These are phyloP conservation scores for Fistularia tabacaria DNA, from an alignment of 2,797 vertebrate species.

Conservation along the genomic window DNA sequence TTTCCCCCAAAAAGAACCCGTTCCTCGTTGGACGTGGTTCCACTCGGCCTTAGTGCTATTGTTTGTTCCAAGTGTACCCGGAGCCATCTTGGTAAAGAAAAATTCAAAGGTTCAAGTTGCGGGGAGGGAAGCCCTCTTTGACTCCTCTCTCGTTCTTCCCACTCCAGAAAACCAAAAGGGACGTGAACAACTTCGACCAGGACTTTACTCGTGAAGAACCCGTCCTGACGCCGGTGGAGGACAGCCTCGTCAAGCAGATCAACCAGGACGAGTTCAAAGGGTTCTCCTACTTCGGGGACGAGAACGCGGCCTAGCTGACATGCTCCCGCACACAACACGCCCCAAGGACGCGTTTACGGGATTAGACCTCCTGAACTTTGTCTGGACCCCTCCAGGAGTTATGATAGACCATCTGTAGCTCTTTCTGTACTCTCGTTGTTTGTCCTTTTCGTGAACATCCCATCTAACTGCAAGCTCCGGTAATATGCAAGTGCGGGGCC, in stretches of 20 bases:
- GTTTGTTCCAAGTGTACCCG: no score
- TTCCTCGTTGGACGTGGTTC: no score
- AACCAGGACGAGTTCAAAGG: slow-evolving; percentile 99
- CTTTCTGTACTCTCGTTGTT: slow-evolving; percentile 26
- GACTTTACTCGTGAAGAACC: slow-evolving; percentile 99
- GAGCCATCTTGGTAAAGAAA: no score
- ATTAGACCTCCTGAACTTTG: slow-evolving; percentile 15
- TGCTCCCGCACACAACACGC: slow-evolving; percentile 7
- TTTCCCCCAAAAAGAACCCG: no score
- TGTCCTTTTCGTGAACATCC: slow-evolving; percentile 22
- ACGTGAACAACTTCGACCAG: slow-evolving; percentile 99
- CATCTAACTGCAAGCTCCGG: slow-evolving; percentile 7
- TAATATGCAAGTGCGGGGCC: slow-evolving; percentile 6
- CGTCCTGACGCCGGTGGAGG: slow-evolving; percentile 91
- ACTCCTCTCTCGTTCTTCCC: no score
- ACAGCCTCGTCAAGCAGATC: slow-evolving; percentile 97
- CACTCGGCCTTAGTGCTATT: no score
- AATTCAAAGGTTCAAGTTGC: no score
- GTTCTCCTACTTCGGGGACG: slow-evolving; percentile 95
- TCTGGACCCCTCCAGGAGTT: slow-evolving; percentile 39
- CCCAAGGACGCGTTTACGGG: slow-evolving; percentile 2
- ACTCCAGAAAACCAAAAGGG: slow-evolving; percentile 95
- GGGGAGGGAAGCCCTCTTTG: no score
- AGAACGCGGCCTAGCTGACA: slow-evolving; percentile 80
- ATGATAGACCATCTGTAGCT: slow-evolving; percentile 29